Evolutionary conservation across 1,140 invertebrate genomes (phyloP).

Genomic region (Diprion similis): DNA sequence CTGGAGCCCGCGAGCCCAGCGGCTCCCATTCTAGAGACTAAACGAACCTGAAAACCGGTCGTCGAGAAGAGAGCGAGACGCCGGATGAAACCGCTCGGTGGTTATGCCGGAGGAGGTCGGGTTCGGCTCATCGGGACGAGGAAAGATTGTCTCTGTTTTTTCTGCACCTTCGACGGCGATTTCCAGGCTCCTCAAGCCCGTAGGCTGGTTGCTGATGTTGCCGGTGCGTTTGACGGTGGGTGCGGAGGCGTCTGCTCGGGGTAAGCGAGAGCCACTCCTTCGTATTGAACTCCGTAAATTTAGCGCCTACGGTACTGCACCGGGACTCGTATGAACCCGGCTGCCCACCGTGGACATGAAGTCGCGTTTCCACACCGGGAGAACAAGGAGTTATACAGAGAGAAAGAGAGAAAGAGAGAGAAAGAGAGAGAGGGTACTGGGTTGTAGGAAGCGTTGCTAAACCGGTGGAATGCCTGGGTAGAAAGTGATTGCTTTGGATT

Average conservation of each 20-base stretch:
- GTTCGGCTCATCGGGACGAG: not conserved
- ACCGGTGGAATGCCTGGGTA: slow-evolving; percentile 33
- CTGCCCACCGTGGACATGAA: not conserved
- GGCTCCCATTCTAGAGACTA: slow-evolving; percentile 16
- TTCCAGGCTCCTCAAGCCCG: too few relatives aligned
- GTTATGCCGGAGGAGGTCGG: not conserved
- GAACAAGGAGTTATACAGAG: too few relatives aligned
- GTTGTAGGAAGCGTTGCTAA: slow-evolving; percentile 30
- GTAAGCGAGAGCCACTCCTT: not conserved
- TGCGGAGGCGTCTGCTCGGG: not conserved
- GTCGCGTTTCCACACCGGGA: not conserved
- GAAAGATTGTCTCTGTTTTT: not conserved
- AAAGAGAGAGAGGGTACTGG: slow-evolving; percentile 17
- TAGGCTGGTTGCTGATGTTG: too few relatives aligned
- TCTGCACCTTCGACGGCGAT: too few relatives aligned
- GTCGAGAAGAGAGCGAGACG: not conserved
- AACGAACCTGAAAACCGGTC: slow-evolving; percentile 14
- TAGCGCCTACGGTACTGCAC: not conserved
- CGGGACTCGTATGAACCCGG: not conserved
- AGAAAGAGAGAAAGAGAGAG: too few relatives aligned
- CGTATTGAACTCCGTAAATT: slow-evolving; percentile 1
- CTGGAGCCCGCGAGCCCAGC: not conserved
- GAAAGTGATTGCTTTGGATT: slow-evolving; percentile 33
- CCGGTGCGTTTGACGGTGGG: not conserved
- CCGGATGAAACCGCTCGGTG: not conserved